Evolutionary conservation across 2,113 vertebrate genomes (phyloP), one percentile per base, ranked within the genome.

Genomic region (Butastur rufipennis): DNA sequence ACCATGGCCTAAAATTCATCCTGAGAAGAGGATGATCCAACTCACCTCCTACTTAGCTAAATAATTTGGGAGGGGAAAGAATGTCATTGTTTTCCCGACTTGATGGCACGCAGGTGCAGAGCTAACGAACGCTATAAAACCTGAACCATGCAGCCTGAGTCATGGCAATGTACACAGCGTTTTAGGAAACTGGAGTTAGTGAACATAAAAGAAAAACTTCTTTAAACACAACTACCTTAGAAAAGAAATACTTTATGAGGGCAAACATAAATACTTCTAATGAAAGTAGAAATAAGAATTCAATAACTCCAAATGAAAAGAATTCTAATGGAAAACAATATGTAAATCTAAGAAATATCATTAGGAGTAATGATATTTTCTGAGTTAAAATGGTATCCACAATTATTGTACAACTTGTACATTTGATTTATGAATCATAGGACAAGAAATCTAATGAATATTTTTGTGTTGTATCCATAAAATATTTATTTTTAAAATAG

Each of bases 161-260:
- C 88, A 71, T 16, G 59, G 91, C 85, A 63, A 53, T 65, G 52
- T 17, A 31, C 47, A 1, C 3, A 32, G 83, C 38, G 58, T 42
- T 96, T 79, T 40, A 84, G 93, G 96, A 93, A 97, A 91, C 84
- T 58, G 74, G 80, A 95, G 65, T 70, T 50, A 73, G 71, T 81
- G 82, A 96, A 95, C 85, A 94, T 95, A 68, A 91, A 94, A 97
- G 93, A 95, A 82, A 96, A 95, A 95, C 77, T 85, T 81, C 68
- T 96, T 96, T 92, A 97, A 97, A 96, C 58, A 92, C 72, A 95
- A 72, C 77, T 78, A 71, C 81, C 91, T 96, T 91, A 78, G 78
- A 96, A 96, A 97, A 98, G 71, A 95, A 96, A 97, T 88, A 88
- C 77, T 82, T 20, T 17, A 77, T 42, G 93, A 96, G 66, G 86